Evolutionary conservation across 2,888 invertebrate genomes (phyloP).

Genomic region (Oligia fasciuncula): DNA sequence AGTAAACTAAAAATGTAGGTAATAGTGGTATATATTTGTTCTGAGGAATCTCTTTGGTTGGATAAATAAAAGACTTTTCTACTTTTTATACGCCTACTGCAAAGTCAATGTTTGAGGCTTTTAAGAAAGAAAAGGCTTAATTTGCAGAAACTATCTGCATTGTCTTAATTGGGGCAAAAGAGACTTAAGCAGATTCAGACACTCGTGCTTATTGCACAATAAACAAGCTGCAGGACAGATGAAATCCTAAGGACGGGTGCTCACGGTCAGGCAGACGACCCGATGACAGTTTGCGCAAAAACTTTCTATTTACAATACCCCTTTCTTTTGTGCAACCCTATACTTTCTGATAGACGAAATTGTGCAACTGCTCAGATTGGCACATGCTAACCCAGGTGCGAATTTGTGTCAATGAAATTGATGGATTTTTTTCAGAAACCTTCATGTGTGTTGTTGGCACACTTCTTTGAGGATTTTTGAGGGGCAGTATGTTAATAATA

Average conservation of each 20-base stretch:
- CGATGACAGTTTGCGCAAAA: slow-evolving; percentile 72
- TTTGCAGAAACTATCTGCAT: background rate
- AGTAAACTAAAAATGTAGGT: background rate
- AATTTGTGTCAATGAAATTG: slow-evolving; percentile 38
- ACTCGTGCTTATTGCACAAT: slow-evolving; percentile 63
- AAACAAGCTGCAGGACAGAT: slow-evolving; percentile 74
- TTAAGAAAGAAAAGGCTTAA: background rate
- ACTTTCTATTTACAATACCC: slow-evolving; percentile 77
- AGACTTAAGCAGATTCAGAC: slow-evolving; percentile 50
- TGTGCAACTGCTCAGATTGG: slow-evolving; percentile 61
- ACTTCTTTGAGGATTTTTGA: slow-evolving; percentile 9
- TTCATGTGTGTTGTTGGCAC: slow-evolving; percentile 26
- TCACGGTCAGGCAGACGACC: slow-evolving; percentile 71
- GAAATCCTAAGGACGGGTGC: slow-evolving; percentile 51
- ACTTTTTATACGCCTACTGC: background rate
- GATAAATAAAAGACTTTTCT: background rate
- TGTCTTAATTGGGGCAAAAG: slow-evolving; percentile 30
- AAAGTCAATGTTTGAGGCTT: background rate
- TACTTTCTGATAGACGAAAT: slow-evolving; percentile 65
- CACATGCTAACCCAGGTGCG: slow-evolving; percentile 78
- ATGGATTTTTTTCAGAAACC: slow-evolving; percentile 22
- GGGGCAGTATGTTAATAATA: background rate
- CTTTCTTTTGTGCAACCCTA: slow-evolving; percentile 79
- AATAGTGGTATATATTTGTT: background rate
- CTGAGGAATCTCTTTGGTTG: background rate